Percentiles rank a stretch among this genome's conserved stretches.
Evolutionary conservation across 1,140 invertebrate species (phyloP).

Genomic region (Leptinotarsa lineolata): DNA sequence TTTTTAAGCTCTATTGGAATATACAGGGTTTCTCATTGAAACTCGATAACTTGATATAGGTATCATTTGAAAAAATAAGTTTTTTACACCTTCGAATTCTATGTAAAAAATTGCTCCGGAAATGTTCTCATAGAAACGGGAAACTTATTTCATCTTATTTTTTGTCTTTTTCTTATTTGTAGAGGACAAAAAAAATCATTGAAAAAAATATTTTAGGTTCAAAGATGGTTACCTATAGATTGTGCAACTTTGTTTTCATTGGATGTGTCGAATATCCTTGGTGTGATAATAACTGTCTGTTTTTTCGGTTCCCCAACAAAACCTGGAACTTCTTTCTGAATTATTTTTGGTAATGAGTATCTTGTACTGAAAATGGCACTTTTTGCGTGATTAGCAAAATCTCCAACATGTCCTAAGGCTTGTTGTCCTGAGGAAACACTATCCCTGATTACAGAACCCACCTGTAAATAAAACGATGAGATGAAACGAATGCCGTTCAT

Average conservation of each 20-base stretch:
- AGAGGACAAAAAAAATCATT: too few relatives aligned
- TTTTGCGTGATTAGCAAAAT: conserved; percentile 45
- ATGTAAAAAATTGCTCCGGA: too few relatives aligned
- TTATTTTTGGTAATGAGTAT: conserved; percentile 36
- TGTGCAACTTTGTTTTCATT: conserved; percentile 22
- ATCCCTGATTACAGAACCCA: conserved; percentile 11
- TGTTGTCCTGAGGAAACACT: conserved; percentile 38
- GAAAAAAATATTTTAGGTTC: too few relatives aligned
- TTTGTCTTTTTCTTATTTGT: too few relatives aligned
- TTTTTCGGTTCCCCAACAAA: conserved; percentile 5
- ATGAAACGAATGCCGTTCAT: neutral
- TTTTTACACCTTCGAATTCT: too few relatives aligned
- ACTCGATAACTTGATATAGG: too few relatives aligned
- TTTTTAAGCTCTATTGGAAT: too few relatives aligned
- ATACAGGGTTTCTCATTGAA: too few relatives aligned
- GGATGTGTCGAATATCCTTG: conserved; percentile 44
- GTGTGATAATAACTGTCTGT: conserved; percentile 45
- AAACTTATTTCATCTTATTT: too few relatives aligned
- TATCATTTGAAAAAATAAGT: too few relatives aligned
- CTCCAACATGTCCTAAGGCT: conserved; percentile 41
- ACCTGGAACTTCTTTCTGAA: conserved; percentile 13
- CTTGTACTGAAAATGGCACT: conserved; percentile 35
- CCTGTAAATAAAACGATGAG: conserved; percentile 10
- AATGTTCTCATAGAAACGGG: too few relatives aligned
- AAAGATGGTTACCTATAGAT: too few relatives aligned